A percentile compares a stretch with the other conserved stretches of the same genome.
Evolutionary conservation across 2,888 invertebrate species (phyloP).

Genomic region (Drosophila ustulata): DNA sequence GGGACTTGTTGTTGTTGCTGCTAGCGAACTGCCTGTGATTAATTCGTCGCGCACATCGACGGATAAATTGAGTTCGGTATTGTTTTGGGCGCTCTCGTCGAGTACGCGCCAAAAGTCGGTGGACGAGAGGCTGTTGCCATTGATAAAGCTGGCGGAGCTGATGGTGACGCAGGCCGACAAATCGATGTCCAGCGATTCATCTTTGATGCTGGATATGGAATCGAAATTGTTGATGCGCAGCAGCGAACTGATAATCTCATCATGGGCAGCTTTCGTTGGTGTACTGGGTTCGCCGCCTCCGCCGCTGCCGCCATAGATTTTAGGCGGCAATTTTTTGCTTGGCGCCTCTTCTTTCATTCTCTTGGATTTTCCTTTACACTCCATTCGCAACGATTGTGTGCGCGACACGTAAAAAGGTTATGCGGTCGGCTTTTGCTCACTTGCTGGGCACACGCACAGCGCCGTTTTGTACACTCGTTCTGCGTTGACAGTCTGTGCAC

Average conservation of each 20-base stretch:
- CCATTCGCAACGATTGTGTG: conserved; percentile 68
- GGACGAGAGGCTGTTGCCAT: conserved; percentile 82
- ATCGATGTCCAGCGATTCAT: conserved; percentile 84
- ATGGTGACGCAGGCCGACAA: conserved; percentile 84
- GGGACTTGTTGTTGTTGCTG: conserved; percentile 23
- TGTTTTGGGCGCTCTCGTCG: conserved; percentile 83
- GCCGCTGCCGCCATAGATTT: conserved; percentile 76
- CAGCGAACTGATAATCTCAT: conserved; percentile 83
- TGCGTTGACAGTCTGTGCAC: conserved; percentile 43
- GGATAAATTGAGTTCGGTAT: conserved; percentile 70
- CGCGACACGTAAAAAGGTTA: conserved; percentile 81
- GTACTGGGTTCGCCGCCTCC: conserved; percentile 55
- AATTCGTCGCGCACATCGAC: conserved; percentile 62
- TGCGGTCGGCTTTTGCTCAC: conserved; percentile 79
- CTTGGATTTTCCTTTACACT: conserved; percentile 76
- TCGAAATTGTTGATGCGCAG: conserved; percentile 84
- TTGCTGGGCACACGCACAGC: conserved; percentile 35
- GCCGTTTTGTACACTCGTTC: conserved; percentile 42
- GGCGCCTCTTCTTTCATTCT: conserved; percentile 84
- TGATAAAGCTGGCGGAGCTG: conserved; percentile 79
- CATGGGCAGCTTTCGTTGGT: conserved; percentile 79
- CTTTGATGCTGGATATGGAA: conserved; percentile 84
- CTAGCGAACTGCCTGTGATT: conserved; percentile 21
- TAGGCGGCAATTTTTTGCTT: conserved; percentile 84
- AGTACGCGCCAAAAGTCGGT: conserved; percentile 84